Evolutionary conservation across 2,113 vertebrate species (phyloP).

Genomic region (Neogale vison): DNA sequence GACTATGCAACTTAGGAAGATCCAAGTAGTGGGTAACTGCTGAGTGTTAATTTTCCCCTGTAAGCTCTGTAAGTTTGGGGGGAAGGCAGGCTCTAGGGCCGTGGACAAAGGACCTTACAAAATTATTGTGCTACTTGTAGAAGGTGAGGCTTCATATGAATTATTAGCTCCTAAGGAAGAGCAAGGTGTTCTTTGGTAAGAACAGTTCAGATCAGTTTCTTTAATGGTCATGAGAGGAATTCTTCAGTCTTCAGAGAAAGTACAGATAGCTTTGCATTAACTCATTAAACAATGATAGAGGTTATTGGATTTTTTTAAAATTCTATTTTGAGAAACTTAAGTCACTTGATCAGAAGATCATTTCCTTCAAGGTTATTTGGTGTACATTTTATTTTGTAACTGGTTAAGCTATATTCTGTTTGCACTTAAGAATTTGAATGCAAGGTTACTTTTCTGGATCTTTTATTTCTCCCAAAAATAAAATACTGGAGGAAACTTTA

Average conservation of each 20-base stretch:
- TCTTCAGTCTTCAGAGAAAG: neutral
- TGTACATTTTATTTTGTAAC: slow-evolving; percentile 54
- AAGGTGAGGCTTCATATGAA: neutral
- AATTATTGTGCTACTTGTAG: neutral
- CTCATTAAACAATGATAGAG: neutral
- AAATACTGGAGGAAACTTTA: slow-evolving; percentile 23
- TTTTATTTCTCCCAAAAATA: slow-evolving; percentile 2
- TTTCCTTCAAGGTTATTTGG: slow-evolving; percentile 18
- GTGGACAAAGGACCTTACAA: neutral
- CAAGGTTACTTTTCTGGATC: slow-evolving; percentile 35
- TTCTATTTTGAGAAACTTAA: slow-evolving; percentile 44
- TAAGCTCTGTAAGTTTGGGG: neutral
- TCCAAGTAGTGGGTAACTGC: neutral
- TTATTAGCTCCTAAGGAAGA: neutral
- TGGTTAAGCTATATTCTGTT: slow-evolving; percentile 45
- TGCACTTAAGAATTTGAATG: slow-evolving; percentile 37
- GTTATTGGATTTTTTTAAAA: neutral
- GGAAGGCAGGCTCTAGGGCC: neutral
- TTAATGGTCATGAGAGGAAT: neutral
- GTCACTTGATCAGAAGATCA: neutral
- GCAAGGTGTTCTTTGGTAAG: neutral
- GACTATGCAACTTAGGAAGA: neutral
- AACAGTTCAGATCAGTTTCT: neutral
- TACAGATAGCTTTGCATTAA: neutral
- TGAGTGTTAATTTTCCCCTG: neutral